Evolutionary conservation across 1,140 invertebrate species (phyloP), one percentile per base, ranked within the genome.

Genomic region (Colletes latitarsis): DNA sequence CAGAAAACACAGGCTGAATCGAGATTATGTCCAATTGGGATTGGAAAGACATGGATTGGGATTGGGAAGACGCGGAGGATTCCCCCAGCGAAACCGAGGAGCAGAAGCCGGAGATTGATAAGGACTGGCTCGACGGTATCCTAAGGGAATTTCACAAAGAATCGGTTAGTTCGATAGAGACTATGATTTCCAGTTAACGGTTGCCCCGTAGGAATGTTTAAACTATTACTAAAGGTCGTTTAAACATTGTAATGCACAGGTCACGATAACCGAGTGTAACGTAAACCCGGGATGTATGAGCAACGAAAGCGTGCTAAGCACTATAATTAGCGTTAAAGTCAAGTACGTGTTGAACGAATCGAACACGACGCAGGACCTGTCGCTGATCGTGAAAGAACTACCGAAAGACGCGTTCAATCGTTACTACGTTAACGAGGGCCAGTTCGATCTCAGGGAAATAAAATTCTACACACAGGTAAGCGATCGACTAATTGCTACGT

Each of bases 371-470:
- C 55, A 78, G 43, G 85, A 91, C 46, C 89, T 96, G 17, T 95
- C 94, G 46, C 94, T 97, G 21, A 95, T 97, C 57, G 95, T 97
- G 73, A 98, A 97, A 88, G 93, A 97, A 9, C 94, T 96, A 58
- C 97, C 96, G 10, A 95, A 95, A 86, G 96, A 96, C 92, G 95
- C 95, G 4, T 97, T 96, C 92, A 96, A 95, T 76, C 93, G 96
- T 46, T 95, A 95, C 77, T 97, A 97, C 89, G 96, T 97, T 49
- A 96, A 96, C 52, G 96, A 97, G 89, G 96, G 96, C 1, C 96
- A 97, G 91, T 97, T 97, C 89, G 96, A 97, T 92, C 94, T 96
- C 1, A 94, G 96, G 64, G 96, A 97, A 92, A 97, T 97, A 85
- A 95, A 96, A 80, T 97, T 97, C 92, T 97, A 97, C 90, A 97